These are phyloP conservation scores for Aradophagus sp. DNA, from an alignment of 1,140 invertebrate species.

Conservation along the genomic window DNA sequence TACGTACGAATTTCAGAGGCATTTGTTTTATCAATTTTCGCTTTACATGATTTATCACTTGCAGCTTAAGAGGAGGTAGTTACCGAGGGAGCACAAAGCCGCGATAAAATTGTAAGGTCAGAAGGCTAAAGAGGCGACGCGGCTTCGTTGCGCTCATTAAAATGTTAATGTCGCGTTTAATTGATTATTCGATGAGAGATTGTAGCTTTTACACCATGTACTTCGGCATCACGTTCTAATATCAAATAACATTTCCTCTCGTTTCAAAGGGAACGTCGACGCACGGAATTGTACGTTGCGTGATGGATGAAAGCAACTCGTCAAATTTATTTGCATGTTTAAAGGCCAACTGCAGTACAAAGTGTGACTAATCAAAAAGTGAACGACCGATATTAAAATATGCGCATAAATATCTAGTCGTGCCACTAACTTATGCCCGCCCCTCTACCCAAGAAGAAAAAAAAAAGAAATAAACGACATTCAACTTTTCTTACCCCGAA, in stretches of 20 bases:
- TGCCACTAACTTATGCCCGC: no score
- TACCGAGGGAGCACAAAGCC: background rate
- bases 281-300: slow-evolving; percentile 18
- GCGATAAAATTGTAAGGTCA: background rate
- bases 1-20: no score
- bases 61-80: no score
- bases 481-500: no score
- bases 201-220: slow-evolving; percentile 37
- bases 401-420: no score
- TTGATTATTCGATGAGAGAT: slow-evolving; percentile 41
- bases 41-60: no score
- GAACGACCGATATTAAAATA: no score
- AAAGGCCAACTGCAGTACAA: background rate
- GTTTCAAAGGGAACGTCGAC: slow-evolving; percentile 16
- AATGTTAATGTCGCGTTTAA: slow-evolving; percentile 33
- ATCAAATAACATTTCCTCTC: slow-evolving; percentile 30
- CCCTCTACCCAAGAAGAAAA: no score
- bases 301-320: slow-evolving; percentile 35
- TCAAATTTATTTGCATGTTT: slow-evolving; percentile 44
- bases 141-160: slow-evolving; percentile 24
- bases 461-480: no score
- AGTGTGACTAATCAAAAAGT: slow-evolving; percentile 3
- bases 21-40: no score
- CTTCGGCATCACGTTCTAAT: slow-evolving; percentile 23
- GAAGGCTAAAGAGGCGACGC: slow-evolving; percentile 7